A percentile compares a stretch with the other conserved stretches of the same genome.
phyloP scores from a whole-genome alignment of 2,888 invertebrate genomes.

The Dromius quadrimaculatus region DNA sequence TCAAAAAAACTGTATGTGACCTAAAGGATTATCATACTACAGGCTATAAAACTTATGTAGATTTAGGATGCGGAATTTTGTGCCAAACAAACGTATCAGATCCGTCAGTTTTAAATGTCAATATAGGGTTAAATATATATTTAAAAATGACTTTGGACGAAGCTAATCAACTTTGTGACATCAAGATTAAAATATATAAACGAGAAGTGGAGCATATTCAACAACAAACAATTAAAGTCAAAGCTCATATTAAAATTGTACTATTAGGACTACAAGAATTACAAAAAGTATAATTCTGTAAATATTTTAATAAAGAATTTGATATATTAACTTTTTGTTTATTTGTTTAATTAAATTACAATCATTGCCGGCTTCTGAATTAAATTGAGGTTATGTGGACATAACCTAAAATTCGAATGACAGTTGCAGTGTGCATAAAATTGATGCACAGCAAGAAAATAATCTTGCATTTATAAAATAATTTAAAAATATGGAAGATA shows the following conservation, averaged over 20 bases:
- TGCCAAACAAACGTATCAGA: constrained; percentile 35
- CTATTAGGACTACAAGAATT: constrained; percentile 64
- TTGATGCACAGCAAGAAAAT: too few species aligned
- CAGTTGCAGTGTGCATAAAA: constrained; percentile 5
- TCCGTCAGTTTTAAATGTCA: constrained; percentile 55
- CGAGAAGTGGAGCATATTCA: constrained; percentile 63
- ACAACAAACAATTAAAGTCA: constrained; percentile 63
- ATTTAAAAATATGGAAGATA: constrained; percentile 77
- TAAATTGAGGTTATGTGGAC: constrained; percentile 6
- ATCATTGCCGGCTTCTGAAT: too few species aligned
- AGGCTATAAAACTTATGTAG: constrained; percentile 33
- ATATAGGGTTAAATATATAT: constrained; percentile 63
- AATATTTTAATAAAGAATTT: too few species aligned
- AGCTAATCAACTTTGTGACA: constrained; percentile 63
- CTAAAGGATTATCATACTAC: constrained; percentile 30
- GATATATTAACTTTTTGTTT: background rate
- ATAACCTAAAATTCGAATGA: constrained; percentile 22
- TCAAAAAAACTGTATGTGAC: constrained; percentile 35
- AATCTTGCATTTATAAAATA: background rate
- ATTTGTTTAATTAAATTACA: too few species aligned
- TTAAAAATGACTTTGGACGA: constrained; percentile 64
- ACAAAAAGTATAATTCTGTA: constrained; percentile 54
- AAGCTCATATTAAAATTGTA: constrained; percentile 65
- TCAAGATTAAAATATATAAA: constrained; percentile 61
- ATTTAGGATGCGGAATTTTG: constrained; percentile 41